phyloP scores from a whole-genome alignment of 1,140 invertebrate genomes.

The Drosophila lini region DNA sequence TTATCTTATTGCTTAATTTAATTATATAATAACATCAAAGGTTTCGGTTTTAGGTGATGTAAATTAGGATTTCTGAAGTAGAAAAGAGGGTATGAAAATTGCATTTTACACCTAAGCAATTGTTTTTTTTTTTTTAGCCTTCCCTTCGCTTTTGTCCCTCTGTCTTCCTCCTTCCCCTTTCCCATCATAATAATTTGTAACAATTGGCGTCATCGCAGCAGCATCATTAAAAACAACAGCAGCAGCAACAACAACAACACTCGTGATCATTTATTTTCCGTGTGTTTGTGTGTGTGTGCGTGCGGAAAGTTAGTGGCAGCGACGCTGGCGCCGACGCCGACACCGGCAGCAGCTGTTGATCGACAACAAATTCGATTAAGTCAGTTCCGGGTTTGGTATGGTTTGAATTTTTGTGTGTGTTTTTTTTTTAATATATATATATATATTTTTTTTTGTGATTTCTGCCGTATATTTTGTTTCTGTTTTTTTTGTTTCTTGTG shows the following conservation, averaged over 20 bases:
- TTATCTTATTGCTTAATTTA: not conserved
- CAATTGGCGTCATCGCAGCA: conserved; percentile 51
- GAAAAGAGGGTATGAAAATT: not conserved
- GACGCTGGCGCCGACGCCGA: conserved; percentile 23
- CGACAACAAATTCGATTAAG: conserved; percentile 80
- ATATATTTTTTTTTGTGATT: conserved; percentile 55
- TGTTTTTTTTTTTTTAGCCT: not conserved
- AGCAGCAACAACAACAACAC: conserved; percentile 25
- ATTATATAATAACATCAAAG: not conserved
- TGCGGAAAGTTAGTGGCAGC: conserved; percentile 53
- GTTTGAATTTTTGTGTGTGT: conserved; percentile 70
- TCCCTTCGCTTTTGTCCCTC: not conserved
- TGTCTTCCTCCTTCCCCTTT: not conserved
- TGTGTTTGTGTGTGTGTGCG: conserved; percentile 37
- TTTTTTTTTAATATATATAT: conserved; percentile 43
- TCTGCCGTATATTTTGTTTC: conserved; percentile 26
- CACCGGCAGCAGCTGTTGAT: conserved; percentile 59
- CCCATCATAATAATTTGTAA: conserved; percentile 32
- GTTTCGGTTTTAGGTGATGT: not conserved
- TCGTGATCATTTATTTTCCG: conserved; percentile 38
- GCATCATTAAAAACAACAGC: conserved; percentile 56
- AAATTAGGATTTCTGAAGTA: not conserved
- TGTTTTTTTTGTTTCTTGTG: conserved; percentile 26
- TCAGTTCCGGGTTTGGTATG: conserved; percentile 72
- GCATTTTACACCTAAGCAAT: not conserved